Percentiles rank a stretch among this genome's conserved stretches.
Evolutionary conservation across 2,113 vertebrate species (phyloP).

Genomic region (Numenius arquata): DNA sequence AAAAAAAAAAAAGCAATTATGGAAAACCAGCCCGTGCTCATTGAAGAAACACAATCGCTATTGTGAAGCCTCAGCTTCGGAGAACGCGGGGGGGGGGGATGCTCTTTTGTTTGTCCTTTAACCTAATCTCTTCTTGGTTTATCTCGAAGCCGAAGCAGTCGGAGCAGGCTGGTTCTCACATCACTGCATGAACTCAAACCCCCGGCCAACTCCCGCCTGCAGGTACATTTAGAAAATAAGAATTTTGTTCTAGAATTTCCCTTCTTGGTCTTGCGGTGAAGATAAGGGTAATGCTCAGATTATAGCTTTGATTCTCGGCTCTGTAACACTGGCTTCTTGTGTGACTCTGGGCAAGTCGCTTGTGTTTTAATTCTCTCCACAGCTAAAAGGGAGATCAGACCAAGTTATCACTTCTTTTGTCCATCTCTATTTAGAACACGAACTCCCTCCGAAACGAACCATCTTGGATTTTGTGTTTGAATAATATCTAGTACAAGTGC

Average conservation of each 20-base stretch:
- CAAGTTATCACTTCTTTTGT: neutral
- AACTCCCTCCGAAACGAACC: neutral
- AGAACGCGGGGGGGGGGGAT: neutral
- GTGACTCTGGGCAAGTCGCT: neutral
- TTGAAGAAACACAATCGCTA: neutral
- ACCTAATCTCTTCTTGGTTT: conserved; percentile 60
- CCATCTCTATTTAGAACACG: neutral
- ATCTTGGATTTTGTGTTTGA: neutral
- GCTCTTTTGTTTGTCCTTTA: conserved; percentile 50
- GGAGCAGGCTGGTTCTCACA: conserved; percentile 7
- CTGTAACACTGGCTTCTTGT: conserved; percentile 36
- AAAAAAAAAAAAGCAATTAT: neutral
- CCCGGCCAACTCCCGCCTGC: neutral
- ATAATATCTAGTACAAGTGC: neutral
- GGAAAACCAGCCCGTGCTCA: neutral
- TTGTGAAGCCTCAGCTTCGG: conserved; percentile 6
- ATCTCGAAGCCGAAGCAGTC: neutral
- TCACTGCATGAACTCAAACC: conserved; percentile 21
- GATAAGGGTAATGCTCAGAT: conserved; percentile 63
- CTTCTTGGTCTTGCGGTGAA: neutral
- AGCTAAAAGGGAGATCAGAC: conserved; percentile 3
- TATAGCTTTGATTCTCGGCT: conserved; percentile 46
- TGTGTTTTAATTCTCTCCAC: conserved; percentile 21
- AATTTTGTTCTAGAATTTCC: conserved; percentile 61
- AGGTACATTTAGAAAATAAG: conserved; percentile 43